Base-by-base conservation (phyloP, 2,888 invertebrate species). In the Galerucella calmariensis region DNA sequence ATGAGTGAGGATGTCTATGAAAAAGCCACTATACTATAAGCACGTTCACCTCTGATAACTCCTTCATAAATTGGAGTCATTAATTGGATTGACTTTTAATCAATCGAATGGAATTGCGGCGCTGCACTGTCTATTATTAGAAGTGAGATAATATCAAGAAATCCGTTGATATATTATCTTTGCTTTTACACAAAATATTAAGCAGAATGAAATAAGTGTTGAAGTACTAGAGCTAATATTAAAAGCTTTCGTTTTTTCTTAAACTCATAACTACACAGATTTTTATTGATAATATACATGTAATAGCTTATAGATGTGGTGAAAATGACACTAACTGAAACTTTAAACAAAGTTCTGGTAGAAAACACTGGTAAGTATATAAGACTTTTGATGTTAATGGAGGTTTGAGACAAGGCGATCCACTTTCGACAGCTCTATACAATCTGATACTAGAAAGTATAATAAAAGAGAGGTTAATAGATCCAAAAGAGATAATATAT, bases 11-110 rank as follows among this genome's bases (percentile, higher is more conserved):
- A 8, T 41, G 35, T 8, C 8, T 8, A 41, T 41, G 2, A 20
- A 65, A 20, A 44, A 46, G 63, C 63, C 46, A 10, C 63, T 46
- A 46, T 44, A 75, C 58, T 75, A 76, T 76, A 72, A 73, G 69
- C 78, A 76, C 78, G 75, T 73, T 62, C 78, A 75, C 74, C 74
- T 76, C 75, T 73, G 72, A 78, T 78, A 78, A 78, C 65, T 71
- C 74, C 67, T 74, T 70, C 72, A 78, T 74, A 74, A 75, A 72
- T 74, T 76, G 76, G 70, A 74, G 74, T 67, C 70, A 71, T 75
- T 74, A 75, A 78, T 76, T 75, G 74, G 68, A 76, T 78, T 76
- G 71, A 71, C 53, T 70, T 69, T 71, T 75, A 75, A 77, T 77
- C 68, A 77, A 74, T 74, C 46, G 46, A 67, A 75, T 59, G 68